Percentiles rank a stretch among this genome's conserved stretches.
Evolutionary conservation across 2,888 invertebrate species (phyloP).

Genomic region (Crocallis elinguaria): DNA sequence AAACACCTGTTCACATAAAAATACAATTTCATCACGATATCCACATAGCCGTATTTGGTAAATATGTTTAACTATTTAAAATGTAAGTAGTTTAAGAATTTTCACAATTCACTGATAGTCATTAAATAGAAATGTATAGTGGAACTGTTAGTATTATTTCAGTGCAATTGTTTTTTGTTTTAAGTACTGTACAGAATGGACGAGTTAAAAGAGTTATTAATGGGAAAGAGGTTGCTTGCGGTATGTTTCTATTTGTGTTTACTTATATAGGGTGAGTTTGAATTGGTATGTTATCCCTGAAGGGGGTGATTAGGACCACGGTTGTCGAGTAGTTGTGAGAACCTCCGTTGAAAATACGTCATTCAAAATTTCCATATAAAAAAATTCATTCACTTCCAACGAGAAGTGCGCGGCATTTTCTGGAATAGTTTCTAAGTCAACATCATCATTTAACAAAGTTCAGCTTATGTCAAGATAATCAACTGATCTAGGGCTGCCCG

Average conservation of each 20-base stretch:
- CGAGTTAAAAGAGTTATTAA: conserved; percentile 72
- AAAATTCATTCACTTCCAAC: too few species aligned
- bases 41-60: too few species aligned
- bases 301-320: too few species aligned
- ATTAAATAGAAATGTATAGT: conserved; percentile 33
- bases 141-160: conserved; percentile 27
- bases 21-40: conserved; percentile 56
- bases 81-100: conserved; percentile 33
- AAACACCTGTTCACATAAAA: conserved; percentile 51
- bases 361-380: too few species aligned
- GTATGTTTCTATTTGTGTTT: conserved; percentile 45
- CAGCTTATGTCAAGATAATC: too few species aligned
- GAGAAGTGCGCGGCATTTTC: too few species aligned
- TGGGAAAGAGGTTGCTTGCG: conserved; percentile 63
- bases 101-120: conserved; percentile 25
- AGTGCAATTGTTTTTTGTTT: conserved; percentile 38
- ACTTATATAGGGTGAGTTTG: background rate
- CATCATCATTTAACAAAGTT: too few species aligned
- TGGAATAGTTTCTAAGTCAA: too few species aligned
- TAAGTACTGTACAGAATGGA: conserved; percentile 39
- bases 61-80: conserved; percentile 40
- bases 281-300: too few species aligned
- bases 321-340: too few species aligned
- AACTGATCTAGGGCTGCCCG: too few species aligned
- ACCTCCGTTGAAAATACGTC: too few species aligned